These are phyloP conservation scores for Tipula helvola DNA, from an alignment of 2,888 invertebrate species.

Conservation along the genomic window DNA sequence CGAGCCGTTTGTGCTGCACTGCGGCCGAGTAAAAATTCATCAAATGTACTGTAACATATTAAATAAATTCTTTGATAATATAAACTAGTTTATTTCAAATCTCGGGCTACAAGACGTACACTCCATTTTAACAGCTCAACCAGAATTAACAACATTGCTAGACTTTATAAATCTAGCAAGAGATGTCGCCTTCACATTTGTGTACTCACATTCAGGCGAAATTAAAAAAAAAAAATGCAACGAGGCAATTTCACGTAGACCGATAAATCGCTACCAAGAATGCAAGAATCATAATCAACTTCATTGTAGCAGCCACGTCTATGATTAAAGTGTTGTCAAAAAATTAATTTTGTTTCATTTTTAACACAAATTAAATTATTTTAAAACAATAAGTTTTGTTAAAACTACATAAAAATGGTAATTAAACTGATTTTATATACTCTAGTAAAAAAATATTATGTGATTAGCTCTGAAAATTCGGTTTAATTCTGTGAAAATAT, in stretches of 20 bases:
- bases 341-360: background rate
- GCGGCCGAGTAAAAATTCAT: no score
- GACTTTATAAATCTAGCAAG: no score
- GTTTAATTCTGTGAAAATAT: background rate
- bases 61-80: no score
- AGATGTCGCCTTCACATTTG: background rate
- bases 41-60: no score
- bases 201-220: background rate
- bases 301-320: slow-evolving; percentile 6
- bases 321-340: slow-evolving; percentile 7
- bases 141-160: no score
- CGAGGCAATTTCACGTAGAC: background rate
- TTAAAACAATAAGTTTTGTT: background rate
- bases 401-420: background rate
- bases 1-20: no score
- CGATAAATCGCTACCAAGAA: background rate
- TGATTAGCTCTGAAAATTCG: background rate
- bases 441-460: background rate
- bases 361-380: background rate
- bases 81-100: no score
- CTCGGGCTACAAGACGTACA: no score
- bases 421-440: background rate
- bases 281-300: background rate
- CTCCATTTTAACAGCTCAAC: no score
- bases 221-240: background rate